Percentiles rank a stretch among this genome's conserved stretches.
Evolutionary conservation across 2,888 invertebrate genomes (phyloP).

Genomic region (Trachelus stipa): DNA sequence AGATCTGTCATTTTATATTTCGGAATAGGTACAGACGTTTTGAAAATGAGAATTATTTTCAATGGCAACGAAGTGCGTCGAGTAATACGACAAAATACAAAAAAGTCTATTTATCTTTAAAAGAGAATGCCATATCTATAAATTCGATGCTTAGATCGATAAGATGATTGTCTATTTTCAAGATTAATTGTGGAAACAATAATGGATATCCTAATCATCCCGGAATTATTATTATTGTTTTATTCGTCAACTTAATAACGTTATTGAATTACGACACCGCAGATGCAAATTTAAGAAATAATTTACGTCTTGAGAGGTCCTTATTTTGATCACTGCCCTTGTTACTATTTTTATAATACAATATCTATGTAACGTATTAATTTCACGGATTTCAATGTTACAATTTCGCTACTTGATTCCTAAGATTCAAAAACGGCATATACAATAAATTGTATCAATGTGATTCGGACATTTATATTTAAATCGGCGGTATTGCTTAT

Average conservation of each 20-base stretch:
- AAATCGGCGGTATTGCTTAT: background rate
- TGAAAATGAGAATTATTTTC: background rate
- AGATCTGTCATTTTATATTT: slow-evolving; percentile 43
- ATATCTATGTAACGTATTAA: background rate
- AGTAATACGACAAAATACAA: background rate
- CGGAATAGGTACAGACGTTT: background rate
- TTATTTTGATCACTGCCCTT: background rate
- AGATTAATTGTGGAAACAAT: background rate
- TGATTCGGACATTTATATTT: background rate
- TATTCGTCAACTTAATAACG: background rate
- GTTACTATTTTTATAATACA: background rate
- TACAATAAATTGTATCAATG: background rate
- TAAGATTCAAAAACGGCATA: background rate
- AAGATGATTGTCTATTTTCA: background rate
- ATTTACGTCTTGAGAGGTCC: background rate
- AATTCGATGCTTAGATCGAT: background rate
- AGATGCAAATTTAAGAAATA: background rate
- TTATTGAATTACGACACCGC: background rate
- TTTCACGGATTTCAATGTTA: background rate
- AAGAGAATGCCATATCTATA: background rate
- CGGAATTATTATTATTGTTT: background rate
- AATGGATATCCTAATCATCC: background rate
- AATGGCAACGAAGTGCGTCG: background rate
- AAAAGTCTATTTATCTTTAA: background rate
- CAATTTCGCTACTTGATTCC: background rate